Base-by-base conservation (phyloP, 2,888 invertebrate species). In the Deilephila porcellus region DNA sequence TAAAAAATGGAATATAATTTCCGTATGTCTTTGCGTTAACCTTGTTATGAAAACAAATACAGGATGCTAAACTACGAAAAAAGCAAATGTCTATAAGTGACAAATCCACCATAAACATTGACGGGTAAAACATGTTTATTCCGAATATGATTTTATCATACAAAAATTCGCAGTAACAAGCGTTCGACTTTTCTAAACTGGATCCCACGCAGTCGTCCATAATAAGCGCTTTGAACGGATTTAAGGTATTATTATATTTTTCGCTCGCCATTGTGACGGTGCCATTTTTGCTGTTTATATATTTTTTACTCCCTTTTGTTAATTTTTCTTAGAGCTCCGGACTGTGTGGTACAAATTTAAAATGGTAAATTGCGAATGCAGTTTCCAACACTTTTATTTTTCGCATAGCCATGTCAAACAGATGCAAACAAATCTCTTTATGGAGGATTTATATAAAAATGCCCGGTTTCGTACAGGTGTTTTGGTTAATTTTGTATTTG, bases 191-290 rank as follows among this genome's bases (percentile, higher is more conserved):
- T 56, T 53, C 53, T 63, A 56, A 53, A 20, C 56, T 37, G 5
- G 37, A 64, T 14, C 8, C 56, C 19, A 25, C 45, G 56, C 72
- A 64, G 64, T 60, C 70, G 29, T 60, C 74, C 76, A 62, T 56
- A 73, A 75, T 73, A 75, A 71, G 56, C 70, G n/a, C 59, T 32
- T 45, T 32, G 56, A 59, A 70, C 52, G 75, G 77, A 75, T 74
- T 77, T 73, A 72, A 75, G 73, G 70, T 75, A 59, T 76, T 77
- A 75, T 75, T 75, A 75, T 73, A 75, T 74, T 74, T 74, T 75
- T 74, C 73, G 63, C 73, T 72, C 76, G 62, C 60, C 71, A 45
- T 71, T 73, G 70, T 72, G 63, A 59, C 71, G 73, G 63, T 64
- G 72, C 60, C 71, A 67, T 76, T 74, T 73, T 74, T 60, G 45